Conservation (phyloP, 2,113 vertebrate species). For the Laticauda laticaudata region DNA sequence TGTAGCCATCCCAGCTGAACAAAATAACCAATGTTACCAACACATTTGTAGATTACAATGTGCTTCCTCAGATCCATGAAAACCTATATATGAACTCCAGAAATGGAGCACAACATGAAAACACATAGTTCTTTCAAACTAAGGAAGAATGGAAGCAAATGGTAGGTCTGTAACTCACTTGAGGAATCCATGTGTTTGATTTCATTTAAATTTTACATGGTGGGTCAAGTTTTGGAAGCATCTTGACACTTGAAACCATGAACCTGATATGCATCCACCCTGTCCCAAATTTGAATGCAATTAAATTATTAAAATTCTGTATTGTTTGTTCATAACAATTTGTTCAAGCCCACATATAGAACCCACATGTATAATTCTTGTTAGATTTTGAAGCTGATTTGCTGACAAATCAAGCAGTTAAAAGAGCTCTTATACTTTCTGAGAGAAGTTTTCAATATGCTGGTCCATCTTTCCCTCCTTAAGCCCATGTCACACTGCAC, state of each 20-base stretch:
- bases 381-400: not conserved
- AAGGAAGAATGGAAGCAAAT: not conserved
- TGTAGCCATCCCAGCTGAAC: not conserved
- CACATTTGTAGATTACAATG: not conserved
- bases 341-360: not conserved
- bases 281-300: not conserved
- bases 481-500: too few relatives aligned
- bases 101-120: constrained; percentile 3
- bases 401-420: not conserved
- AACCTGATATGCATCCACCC: not conserved
- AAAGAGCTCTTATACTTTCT: not conserved
- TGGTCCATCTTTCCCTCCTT: not conserved
- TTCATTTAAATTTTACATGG: not conserved
- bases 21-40: not conserved
- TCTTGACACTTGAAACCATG: not conserved
- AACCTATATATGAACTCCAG: not conserved
- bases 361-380: not conserved
- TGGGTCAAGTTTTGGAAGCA: not conserved
- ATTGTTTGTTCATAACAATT: not conserved
- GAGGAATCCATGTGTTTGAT: not conserved
- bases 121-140: not conserved
- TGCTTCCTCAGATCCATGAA: not conserved
- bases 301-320: not conserved
- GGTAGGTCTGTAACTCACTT: not conserved
- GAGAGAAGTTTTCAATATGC: not conserved